Percentiles rank a stretch among this genome's conserved stretches.
Conservation (phyloP, 2,113 vertebrate species). For the Catharus fuscescens region DNA sequence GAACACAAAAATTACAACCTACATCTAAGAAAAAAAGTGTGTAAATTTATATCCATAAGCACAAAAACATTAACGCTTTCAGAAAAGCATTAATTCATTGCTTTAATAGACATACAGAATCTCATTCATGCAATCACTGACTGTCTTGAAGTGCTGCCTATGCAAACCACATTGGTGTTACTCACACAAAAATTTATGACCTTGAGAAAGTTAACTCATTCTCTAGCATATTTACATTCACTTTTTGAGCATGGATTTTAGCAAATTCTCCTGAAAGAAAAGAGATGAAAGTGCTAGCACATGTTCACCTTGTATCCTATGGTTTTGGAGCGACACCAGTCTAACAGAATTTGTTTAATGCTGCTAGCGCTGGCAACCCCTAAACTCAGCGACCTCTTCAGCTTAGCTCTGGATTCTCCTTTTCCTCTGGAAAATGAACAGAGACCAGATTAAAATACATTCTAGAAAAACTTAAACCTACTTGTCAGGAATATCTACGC, state of each 20-base stretch:
- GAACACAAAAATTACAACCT: background rate
- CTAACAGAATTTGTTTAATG: constrained; percentile 93
- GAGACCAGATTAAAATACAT: constrained; percentile 17
- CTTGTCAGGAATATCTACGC: background rate
- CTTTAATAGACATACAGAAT: background rate
- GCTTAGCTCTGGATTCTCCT: constrained; percentile 84
- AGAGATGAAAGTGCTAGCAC: background rate
- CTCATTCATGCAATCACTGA: background rate
- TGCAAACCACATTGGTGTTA: background rate
- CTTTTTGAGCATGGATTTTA: background rate
- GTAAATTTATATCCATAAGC: background rate
- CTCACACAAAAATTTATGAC: background rate
- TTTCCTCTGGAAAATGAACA: constrained; percentile 77
- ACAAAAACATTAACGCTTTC: background rate
- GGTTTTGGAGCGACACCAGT: constrained; percentile 97
- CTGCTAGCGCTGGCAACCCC: constrained; percentile 89
- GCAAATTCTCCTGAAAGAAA: background rate
- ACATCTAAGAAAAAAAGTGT: background rate
- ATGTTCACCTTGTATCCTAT: constrained; percentile 88
- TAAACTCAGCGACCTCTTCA: constrained; percentile 93
- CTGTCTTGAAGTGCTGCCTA: background rate
- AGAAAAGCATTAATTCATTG: background rate
- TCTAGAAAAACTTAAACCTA: background rate
- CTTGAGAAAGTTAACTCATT: background rate
- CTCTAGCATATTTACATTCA: background rate